Base-by-base conservation (phyloP, 23 tunicate species). In the Trididemnum nubilum region DNA sequence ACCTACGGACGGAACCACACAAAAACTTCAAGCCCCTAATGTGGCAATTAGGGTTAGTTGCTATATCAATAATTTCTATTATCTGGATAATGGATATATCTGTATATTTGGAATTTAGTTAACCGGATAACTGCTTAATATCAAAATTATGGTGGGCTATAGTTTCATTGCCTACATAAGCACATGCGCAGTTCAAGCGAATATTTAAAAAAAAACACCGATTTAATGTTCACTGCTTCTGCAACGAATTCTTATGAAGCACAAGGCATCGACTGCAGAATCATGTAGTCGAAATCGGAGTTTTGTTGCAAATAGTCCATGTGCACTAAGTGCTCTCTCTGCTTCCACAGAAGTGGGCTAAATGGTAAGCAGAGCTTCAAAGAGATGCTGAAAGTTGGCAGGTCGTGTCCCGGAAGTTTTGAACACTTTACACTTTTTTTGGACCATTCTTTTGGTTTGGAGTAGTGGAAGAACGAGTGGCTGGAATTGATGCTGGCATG, bases 331-430 rank as follows among this genome's bases (percentile, higher is more conserved):
- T 72, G 86, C 86, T 82, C 82, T 76, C 76, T 84, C 88, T 76
- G 88, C 88, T 84, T 84, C 88, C 60, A 84, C 82, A 63, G 88
- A 81, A 64, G 85, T 81, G 59, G 85, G 85, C 85, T 81, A 72
- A 79, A 79, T 79, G 28, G 83, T 61, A 83, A 83, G 87, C 82
- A 83, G 70, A 22, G 80, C 80, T 83, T 83, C 82, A 83, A 4
- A 83, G 31, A 83, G 70, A 83, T 51, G 34, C 44, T 83, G 80
- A 73, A 83, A 81, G 44, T 83, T 72, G 70, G 81, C 87, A 9
- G 87, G 87, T 33, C 87, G 82, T 73, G 31, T 72, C 69, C 81
- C 82, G 15, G 87, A 73, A 73, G 87, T 81, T 83, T 83, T 81
- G 51, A 73, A 83, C 29, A 76, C 83, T 85, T 64, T 76, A 36